Base-by-base conservation (phyloP, 2,113 vertebrate species). In the Nettapus auritus region DNA sequence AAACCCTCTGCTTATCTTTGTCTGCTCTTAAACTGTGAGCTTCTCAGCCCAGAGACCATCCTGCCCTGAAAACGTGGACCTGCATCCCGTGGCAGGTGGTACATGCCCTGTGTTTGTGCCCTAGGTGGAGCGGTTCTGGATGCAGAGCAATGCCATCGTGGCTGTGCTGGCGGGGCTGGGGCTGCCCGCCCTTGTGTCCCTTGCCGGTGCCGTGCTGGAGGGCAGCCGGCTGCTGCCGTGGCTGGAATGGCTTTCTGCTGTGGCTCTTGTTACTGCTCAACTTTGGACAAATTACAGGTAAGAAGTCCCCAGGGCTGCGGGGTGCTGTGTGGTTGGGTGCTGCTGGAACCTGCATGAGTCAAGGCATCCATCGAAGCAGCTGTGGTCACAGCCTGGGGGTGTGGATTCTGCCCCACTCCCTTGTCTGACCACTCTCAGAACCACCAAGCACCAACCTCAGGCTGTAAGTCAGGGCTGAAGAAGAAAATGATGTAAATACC, bases 101-200 rank as follows among this genome's bases (percentile, higher is more conserved):
- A 38, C 26, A 21, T 20, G 7, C 42, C 18, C 26, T 19, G 19
- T 25, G 33, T 46, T 91, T 79, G 11, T 83, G 25, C 31, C 25
- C 3, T 94, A 99, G 99, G 99, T 99, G 79, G 99, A 99, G 86
- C 97, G 99, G 52, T 99, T 99, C 97, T 99, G 99, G 99, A 98
- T 99, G 90, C 99, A 99, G 98, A 99, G 99, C 77, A 99, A 98
- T 1, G 98, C 98, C 0, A 98, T 98, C 67, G 96, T 99, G 94
- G 99, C 98, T 1, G 98, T 99, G 88, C 98, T 99, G 71, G 98
- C 99, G 1, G 99, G 99, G 76, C 81, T 99, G 7, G 99, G 99
- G 9, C 92, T 99, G 96, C 97, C 98, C 50, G 52, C 88, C 0
- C 96, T 98, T 10, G 74, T 90, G 62, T 95, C 81, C 4, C 74